Evolutionary conservation across 2,797 vertebrate species (phyloP).

Genomic region (Cyprinodon diabolis): DNA sequence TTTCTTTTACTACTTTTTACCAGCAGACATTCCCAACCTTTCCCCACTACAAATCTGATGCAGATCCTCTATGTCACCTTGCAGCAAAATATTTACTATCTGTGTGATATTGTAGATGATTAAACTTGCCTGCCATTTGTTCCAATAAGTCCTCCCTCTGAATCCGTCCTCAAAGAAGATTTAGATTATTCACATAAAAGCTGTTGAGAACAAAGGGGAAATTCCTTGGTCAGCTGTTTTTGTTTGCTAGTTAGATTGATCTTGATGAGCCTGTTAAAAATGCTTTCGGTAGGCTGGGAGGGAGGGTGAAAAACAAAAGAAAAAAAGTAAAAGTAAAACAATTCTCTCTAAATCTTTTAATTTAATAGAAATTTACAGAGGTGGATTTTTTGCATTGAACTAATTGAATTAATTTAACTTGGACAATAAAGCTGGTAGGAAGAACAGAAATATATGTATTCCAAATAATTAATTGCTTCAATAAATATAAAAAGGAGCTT

Average conservation of each 20-base stretch:
- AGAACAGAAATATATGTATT: not conserved
- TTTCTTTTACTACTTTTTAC: too few species aligned
- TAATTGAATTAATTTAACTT: not conserved
- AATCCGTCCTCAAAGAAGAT: not conserved
- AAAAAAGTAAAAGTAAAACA: conserved; percentile 10
- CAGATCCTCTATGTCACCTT: not conserved
- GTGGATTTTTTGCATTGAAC: not conserved
- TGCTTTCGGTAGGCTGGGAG: not conserved
- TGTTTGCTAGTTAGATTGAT: not conserved
- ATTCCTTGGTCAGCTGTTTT: not conserved
- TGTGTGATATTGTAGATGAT: not conserved
- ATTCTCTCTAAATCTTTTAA: not conserved
- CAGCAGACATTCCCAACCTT: too few species aligned
- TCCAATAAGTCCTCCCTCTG: not conserved
- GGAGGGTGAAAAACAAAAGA: not conserved
- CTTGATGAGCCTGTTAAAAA: not conserved
- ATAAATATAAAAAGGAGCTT: not conserved
- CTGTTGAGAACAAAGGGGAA: not conserved
- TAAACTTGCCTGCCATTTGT: conserved; percentile 10
- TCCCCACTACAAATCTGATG: too few species aligned
- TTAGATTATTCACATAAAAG: not conserved
- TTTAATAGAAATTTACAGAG: not conserved
- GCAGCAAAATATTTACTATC: not conserved
- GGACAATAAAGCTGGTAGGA: not conserved
- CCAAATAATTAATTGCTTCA: not conserved